Conservation (phyloP, 1,140 invertebrate species). For the Rhagoletis zephyria region DNA sequence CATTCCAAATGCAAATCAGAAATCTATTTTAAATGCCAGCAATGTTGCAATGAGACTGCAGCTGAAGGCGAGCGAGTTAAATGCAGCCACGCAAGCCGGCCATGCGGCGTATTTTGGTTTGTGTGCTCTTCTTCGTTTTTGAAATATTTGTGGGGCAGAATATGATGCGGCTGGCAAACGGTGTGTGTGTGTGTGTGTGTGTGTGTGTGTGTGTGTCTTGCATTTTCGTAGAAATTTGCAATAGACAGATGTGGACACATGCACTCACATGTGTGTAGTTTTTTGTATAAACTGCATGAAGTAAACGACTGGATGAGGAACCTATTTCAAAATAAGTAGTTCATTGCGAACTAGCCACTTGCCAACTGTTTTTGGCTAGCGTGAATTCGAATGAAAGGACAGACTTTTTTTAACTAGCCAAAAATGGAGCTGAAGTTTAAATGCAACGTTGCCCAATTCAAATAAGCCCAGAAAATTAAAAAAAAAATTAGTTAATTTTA, state of each 20-base stretch:
- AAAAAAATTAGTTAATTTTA: no score
- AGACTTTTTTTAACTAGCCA: no score
- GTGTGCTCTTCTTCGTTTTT: no score
- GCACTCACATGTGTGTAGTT: neutral
- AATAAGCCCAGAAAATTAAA: no score
- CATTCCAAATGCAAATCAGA: slow-evolving; percentile 38
- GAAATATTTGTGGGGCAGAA: no score
- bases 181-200: no score
- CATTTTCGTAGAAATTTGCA: neutral
- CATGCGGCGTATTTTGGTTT: neutral
- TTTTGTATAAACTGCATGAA: no score
- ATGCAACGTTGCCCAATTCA: no score
- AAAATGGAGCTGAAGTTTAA: no score
- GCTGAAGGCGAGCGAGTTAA: slow-evolving; percentile 10
- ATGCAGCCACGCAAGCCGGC: neutral
- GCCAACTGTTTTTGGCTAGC: neutral
- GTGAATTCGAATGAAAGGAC: no score
- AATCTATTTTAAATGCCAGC: slow-evolving; percentile 38
- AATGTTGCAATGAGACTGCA: neutral
- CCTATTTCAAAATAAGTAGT: neutral
- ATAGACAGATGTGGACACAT: neutral
- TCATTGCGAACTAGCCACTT: neutral
- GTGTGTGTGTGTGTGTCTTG: neutral
- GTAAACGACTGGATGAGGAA: no score
- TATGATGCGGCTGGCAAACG: no score